These are phyloP conservation scores for Lepidurus couesii DNA, from an alignment of 1,140 invertebrate genomes.

Conservation along the genomic window DNA sequence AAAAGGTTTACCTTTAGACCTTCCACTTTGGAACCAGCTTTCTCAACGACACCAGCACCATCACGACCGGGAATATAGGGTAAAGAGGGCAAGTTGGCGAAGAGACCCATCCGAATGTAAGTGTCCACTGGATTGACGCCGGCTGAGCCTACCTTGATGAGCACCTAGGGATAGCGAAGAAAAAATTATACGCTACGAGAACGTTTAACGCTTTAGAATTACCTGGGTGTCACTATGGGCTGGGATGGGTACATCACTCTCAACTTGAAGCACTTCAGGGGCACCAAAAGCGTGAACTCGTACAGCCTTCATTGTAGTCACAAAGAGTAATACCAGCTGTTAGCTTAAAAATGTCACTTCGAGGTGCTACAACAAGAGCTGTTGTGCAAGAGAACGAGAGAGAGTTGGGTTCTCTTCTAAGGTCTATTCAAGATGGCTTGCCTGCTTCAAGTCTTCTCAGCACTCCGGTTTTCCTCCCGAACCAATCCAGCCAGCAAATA, in stretches of 20 bases:
- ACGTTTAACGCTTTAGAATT: conserved; percentile 18
- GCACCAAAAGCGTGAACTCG: conserved; percentile 44
- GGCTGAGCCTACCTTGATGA: conserved; percentile 48
- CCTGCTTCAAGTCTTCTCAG: background rate
- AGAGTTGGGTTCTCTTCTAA: background rate
- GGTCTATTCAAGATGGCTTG: background rate
- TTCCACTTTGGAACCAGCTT: conserved; percentile 46
- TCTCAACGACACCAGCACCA: conserved; percentile 51
- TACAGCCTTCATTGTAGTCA: conserved; percentile 42
- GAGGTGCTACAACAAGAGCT: background rate
- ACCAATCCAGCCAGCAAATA: background rate
- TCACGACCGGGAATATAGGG: conserved; percentile 54
- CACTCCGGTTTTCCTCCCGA: background rate
- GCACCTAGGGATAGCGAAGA: conserved; percentile 42
- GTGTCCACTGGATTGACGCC: conserved; percentile 59
- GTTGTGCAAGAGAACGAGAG: background rate
- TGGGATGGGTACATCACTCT: conserved; percentile 43
- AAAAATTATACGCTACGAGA: conserved; percentile 24
- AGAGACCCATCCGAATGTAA: conserved; percentile 52
- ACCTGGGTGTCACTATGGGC: conserved; percentile 41
- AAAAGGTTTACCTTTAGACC: conserved; percentile 45
- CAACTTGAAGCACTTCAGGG: conserved; percentile 43
- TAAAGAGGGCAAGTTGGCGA: conserved; percentile 45
- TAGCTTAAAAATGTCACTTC: background rate
- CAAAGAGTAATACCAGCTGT: background rate